A percentile compares a stretch with the other conserved stretches of the same genome.
These are phyloP conservation scores for Butastur rufipennis DNA, from an alignment of 2,113 vertebrate genomes.

Conservation along the genomic window DNA sequence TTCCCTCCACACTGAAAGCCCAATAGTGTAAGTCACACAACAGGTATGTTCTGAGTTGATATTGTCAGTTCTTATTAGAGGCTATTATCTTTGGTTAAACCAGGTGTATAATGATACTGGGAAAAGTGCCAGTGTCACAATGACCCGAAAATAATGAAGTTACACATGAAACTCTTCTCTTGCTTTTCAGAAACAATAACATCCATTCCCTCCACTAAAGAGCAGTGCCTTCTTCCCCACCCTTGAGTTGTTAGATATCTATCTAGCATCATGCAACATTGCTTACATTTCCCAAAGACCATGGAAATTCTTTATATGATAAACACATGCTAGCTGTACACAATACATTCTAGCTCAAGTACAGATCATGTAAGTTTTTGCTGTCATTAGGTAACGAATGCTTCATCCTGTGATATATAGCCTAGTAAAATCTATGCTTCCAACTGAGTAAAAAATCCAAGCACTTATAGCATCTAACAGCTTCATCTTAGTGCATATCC, in stretches of 20 bases:
- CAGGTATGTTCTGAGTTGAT: neutral
- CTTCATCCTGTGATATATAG: neutral
- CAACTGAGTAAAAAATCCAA: neutral
- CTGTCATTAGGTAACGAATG: neutral
- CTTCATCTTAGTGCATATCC: neutral
- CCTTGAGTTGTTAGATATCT: neutral
- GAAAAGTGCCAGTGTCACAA: neutral
- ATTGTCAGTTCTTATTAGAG: neutral
- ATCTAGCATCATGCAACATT: neutral
- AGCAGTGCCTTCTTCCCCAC: neutral
- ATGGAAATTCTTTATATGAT: neutral
- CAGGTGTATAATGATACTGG: neutral
- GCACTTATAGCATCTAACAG: neutral
- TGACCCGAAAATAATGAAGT: neutral
- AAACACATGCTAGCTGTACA: neutral
- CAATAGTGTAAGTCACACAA: neutral
- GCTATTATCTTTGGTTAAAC: neutral
- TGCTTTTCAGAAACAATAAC: neutral
- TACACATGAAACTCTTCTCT: neutral
- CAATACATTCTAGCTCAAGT: neutral
- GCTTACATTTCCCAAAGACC: neutral
- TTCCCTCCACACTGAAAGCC: neutral
- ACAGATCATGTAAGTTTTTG: neutral
- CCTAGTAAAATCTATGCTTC: neutral
- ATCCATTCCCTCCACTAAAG: neutral